These are phyloP conservation scores for Hirtodrosophila cameraria DNA, from an alignment of 2,888 invertebrate genomes.

Conservation along the genomic window DNA sequence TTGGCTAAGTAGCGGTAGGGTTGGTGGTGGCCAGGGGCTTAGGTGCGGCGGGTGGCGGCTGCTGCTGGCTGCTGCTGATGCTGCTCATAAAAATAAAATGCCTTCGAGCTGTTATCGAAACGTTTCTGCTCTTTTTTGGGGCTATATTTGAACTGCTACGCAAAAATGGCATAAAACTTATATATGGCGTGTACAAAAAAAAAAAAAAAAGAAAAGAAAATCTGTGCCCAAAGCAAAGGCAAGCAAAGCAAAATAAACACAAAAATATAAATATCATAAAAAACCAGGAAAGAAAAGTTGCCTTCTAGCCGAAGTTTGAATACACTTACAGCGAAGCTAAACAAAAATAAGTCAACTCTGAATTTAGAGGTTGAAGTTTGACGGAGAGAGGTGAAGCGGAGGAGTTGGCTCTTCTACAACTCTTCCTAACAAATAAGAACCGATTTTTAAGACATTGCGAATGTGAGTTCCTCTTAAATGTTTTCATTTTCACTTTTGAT, in stretches of 20 bases:
- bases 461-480: too few relatives aligned
- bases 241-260: constrained; percentile 5
- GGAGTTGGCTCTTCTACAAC: too few relatives aligned
- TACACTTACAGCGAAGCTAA: too few relatives aligned
- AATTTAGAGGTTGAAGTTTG: too few relatives aligned
- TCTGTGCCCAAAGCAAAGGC: constrained; percentile 34
- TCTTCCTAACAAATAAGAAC: too few relatives aligned
- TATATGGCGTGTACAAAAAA: too few relatives aligned
- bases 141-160: constrained; percentile 37
- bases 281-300: constrained; percentile 1
- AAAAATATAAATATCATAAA: constrained; percentile 5
- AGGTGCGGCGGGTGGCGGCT: constrained; percentile 24
- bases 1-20: neutral
- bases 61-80: constrained; percentile 22
- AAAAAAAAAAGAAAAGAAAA: constrained; percentile 65
- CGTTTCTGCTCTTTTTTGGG: constrained; percentile 26
- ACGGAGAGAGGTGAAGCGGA: too few relatives aligned
- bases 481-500: too few relatives aligned
- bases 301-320: neutral
- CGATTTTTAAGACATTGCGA: too few relatives aligned
- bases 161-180: constrained; percentile 49
- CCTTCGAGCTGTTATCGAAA: constrained; percentile 64
- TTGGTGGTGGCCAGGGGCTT: neutral
- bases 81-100: constrained; percentile 67
- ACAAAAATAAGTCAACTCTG: too few relatives aligned